phyloP scores from a whole-genome alignment of 2,113 vertebrate genomes.

The Catharus minimus region DNA sequence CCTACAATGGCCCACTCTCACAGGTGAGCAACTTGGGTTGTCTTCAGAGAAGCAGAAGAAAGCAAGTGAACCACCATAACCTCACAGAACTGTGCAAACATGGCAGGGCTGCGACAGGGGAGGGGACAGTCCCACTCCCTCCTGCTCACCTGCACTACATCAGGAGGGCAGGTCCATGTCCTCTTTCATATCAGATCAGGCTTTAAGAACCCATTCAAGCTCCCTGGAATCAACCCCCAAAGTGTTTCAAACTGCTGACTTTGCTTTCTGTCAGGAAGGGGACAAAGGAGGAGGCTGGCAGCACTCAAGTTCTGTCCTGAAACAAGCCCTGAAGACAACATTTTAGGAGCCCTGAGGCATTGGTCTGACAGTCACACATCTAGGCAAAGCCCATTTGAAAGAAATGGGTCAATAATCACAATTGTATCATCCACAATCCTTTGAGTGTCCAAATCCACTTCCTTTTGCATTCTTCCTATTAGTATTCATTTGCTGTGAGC shows the following conservation, averaged over 20 bases:
- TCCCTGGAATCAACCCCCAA: background rate
- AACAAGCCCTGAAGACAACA: background rate
- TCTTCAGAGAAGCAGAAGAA: background rate
- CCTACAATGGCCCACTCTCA: background rate
- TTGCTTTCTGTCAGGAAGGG: background rate
- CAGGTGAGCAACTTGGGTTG: background rate
- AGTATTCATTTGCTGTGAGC: background rate
- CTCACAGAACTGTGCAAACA: accelerated
- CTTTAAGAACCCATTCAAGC: background rate
- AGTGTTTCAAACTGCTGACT: background rate
- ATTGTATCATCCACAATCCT: background rate
- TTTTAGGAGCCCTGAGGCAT: background rate
- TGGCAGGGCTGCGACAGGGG: accelerated
- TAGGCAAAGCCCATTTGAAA: background rate
- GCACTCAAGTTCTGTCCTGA: background rate
- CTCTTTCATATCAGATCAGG: background rate
- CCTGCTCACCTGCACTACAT: background rate
- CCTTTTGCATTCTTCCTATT: background rate
- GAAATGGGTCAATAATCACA: background rate
- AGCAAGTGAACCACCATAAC: background rate
- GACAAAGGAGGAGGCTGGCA: background rate
- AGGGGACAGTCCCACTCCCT: background rate
- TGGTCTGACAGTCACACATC: background rate
- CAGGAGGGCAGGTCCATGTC: background rate
- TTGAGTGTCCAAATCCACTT: background rate